Percentiles rank a stretch among this genome's conserved stretches.
Conservation (phyloP, 2,797 vertebrate genomes). For the Melopsittacus undulatus region DNA sequence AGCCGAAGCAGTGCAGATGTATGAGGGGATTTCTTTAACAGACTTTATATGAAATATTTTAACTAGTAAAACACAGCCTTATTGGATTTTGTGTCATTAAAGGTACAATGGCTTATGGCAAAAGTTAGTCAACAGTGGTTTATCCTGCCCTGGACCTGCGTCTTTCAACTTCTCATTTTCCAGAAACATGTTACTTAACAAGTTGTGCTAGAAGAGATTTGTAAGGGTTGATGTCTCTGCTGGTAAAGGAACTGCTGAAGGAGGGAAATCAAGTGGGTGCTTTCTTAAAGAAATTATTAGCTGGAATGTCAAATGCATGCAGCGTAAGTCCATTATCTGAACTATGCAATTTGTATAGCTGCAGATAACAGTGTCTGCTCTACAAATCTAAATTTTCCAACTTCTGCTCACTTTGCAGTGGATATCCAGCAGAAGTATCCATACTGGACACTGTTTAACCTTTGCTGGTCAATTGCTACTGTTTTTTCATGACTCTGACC, state of each 20-base stretch:
- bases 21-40: background rate
- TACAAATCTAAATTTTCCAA: background rate
- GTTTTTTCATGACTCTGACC: background rate
- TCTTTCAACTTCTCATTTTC: background rate
- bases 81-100: background rate
- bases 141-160: background rate
- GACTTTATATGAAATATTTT: background rate
- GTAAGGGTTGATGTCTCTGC: background rate
- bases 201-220: background rate
- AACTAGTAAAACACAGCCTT: background rate
- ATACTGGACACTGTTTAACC: background rate
- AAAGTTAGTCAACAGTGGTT: background rate
- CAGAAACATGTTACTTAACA: background rate
- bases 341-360: background rate
- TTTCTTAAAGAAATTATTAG: background rate
- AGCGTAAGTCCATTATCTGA: background rate
- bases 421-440: background rate
- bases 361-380: background rate
- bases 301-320: background rate
- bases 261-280: background rate
- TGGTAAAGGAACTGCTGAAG: background rate
- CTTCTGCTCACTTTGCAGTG: background rate
- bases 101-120: background rate
- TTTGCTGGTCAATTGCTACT: background rate
- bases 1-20: background rate